Conservation (phyloP, 2,797 vertebrate species). For the Botia almorhae region DNA sequence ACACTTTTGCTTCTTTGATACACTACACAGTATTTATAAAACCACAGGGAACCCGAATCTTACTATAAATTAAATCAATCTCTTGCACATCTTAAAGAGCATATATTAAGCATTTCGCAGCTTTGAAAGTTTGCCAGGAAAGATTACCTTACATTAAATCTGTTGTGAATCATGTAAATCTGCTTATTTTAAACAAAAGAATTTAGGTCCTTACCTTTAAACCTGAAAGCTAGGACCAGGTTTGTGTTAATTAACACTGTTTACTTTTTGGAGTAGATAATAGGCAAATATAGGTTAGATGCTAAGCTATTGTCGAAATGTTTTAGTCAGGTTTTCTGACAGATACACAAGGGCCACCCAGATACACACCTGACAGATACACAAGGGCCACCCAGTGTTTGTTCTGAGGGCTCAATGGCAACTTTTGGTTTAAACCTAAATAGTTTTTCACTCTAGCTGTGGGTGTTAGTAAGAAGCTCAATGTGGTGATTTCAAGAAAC, state of each 20-base stretch:
- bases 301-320: neutral
- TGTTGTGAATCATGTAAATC: neutral
- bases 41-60: neutral
- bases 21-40: too few species aligned
- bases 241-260: neutral
- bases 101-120: neutral
- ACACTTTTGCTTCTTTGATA: too few species aligned
- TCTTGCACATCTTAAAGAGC: neutral
- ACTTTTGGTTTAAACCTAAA: slow-evolving; percentile 1
- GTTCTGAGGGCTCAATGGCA: neutral
- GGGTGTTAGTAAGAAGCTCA: neutral
- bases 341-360: neutral
- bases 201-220: neutral
- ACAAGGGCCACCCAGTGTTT: neutral
- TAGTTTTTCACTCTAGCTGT: neutral
- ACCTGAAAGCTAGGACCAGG: neutral
- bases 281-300: neutral
- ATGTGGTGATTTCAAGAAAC: neutral
- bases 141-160: slow-evolving; percentile 5
- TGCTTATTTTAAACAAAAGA: neutral
- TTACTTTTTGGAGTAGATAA: neutral
- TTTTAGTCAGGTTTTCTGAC: neutral
- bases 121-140: slow-evolving; percentile 9
- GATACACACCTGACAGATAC: neutral
- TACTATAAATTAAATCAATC: neutral